phyloP scores from a whole-genome alignment of 23 tunicate species.

The Aplidium turbinatum region DNA sequence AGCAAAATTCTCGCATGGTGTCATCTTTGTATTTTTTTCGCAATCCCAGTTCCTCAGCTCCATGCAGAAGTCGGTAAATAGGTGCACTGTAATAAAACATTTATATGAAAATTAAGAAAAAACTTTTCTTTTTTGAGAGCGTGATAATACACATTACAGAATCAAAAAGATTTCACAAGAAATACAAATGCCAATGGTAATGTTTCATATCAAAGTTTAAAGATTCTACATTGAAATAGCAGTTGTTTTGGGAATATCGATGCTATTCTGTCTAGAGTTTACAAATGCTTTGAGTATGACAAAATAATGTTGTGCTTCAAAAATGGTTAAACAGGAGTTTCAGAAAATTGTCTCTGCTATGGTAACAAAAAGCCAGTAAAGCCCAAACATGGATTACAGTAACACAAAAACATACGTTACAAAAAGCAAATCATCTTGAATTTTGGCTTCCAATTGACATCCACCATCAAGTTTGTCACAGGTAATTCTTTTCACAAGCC shows the following conservation, averaged over 20 bases:
- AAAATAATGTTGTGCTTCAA: no score
- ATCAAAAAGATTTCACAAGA: background rate
- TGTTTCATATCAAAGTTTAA: constrained; percentile 23
- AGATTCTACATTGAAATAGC: no score
- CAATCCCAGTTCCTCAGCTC: constrained; percentile 59
- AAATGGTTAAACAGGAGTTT: no score
- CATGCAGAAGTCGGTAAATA: constrained; percentile 30
- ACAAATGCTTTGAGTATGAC: no score
- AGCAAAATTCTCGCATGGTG: constrained; percentile 45
- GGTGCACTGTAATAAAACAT: constrained; percentile 41
- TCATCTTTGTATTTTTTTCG: constrained; percentile 64
- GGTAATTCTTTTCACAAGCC: constrained; percentile 33
- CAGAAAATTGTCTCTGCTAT: no score
- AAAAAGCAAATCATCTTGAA: constrained; percentile 11
- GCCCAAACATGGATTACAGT: no score
- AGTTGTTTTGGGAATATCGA: no score
- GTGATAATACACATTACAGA: no score
- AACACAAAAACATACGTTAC: background rate
- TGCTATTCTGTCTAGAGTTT: no score
- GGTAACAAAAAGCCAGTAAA: no score
- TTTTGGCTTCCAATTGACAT: constrained; percentile 37
- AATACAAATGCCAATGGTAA: background rate
- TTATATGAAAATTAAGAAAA: background rate
- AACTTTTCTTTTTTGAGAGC: no score
- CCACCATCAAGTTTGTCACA: constrained; percentile 36